Conservation (phyloP, 2,888 invertebrate genomes). For the Fissipunctia ypsillon region DNA sequence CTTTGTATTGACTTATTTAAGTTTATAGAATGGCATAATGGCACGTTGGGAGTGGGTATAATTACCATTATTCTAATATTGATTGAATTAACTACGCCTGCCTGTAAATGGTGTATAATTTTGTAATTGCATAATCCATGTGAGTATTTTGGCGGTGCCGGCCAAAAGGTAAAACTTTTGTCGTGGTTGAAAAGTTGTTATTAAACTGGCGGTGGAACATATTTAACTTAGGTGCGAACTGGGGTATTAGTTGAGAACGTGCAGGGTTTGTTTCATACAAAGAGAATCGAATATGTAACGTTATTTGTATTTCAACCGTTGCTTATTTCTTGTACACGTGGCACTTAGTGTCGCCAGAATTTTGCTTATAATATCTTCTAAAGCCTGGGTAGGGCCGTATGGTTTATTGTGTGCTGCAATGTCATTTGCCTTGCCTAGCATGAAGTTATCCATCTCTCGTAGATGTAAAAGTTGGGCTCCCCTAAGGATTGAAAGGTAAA, state of each 20-base stretch:
- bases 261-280: conserved; percentile 27
- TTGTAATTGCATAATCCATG: conserved; percentile 15
- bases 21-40: conserved; percentile 46
- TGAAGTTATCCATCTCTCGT: neutral
- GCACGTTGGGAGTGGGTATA: conserved; percentile 7
- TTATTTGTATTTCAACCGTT: conserved; percentile 37
- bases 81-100: conserved; percentile 27
- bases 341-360: neutral
- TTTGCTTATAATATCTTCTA: neutral
- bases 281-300: conserved; percentile 42
- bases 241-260: conserved; percentile 34
- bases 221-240: conserved; percentile 56
- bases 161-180: conserved; percentile 39
- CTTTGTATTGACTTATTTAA: conserved; percentile 54
- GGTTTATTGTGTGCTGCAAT: neutral
- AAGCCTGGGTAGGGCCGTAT: neutral
- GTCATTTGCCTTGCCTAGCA: neutral
- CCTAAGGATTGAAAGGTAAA: neutral
- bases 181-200: conserved; percentile 48
- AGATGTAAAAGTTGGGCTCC: neutral
- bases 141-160: conserved; percentile 8
- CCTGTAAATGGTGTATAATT: conserved; percentile 42
- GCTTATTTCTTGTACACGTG: conserved; percentile 34
- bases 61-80: conserved; percentile 38
- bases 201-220: conserved; percentile 44